These are phyloP conservation scores for Campylomormyrus numenius DNA, from an alignment of 2,113 vertebrate species.

Conservation along the genomic window DNA sequence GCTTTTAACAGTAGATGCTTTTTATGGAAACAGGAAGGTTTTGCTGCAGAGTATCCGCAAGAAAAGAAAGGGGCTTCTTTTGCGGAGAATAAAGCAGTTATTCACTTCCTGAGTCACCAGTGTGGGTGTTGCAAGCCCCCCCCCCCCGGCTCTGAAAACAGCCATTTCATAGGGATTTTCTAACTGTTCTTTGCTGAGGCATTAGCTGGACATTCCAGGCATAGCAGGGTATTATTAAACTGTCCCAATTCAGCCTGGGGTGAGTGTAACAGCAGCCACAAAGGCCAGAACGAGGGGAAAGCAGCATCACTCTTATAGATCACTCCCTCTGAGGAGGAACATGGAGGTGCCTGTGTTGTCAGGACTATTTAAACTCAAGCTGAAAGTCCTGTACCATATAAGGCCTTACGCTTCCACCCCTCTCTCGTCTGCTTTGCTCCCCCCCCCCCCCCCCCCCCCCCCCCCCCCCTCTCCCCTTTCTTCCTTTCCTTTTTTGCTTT, in stretches of 20 bases:
- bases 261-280: slow-evolving; percentile 41
- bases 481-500: no score
- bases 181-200: slow-evolving; percentile 43
- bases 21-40: neutral
- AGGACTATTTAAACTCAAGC: slow-evolving; percentile 59
- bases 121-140: neutral
- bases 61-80: slow-evolving; percentile 10
- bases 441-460: slow-evolving; percentile 2
- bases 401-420: slow-evolving; percentile 28
- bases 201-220: slow-evolving; percentile 64
- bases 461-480: slow-evolving; percentile 17
- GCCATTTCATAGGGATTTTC: slow-evolving; percentile 36
- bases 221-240: slow-evolving; percentile 68
- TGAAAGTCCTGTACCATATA: neutral
- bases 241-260: slow-evolving; percentile 62
- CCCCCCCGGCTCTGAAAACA: slow-evolving; percentile 21
- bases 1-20: neutral
- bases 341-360: slow-evolving; percentile 52
- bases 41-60: neutral
- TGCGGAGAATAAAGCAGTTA: slow-evolving; percentile 1
- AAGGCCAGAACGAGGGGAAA: slow-evolving; percentile 45
- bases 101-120: slow-evolving; percentile 1
- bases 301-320: slow-evolving; percentile 39
- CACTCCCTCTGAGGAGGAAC: slow-evolving; percentile 29
- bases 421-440: slow-evolving; percentile 38